Conservation (phyloP, 2,888 invertebrate genomes). For the Acleris holmiana region DNA sequence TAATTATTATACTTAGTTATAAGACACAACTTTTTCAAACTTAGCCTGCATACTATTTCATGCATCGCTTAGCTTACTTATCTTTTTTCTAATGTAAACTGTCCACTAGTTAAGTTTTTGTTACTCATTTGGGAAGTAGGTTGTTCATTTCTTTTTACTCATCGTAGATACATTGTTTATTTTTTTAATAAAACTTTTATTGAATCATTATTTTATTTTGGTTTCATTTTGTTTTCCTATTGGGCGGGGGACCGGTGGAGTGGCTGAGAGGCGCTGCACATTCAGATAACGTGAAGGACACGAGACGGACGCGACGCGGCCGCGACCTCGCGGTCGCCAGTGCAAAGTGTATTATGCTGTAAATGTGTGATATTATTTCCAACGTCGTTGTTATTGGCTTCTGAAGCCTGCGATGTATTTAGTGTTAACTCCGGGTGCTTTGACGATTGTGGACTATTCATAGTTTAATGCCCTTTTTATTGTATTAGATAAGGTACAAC, state of each 20-base stretch:
- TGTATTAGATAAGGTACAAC: constrained; percentile 71
- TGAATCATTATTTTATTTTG: constrained; percentile 60
- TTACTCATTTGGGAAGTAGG: constrained; percentile 12
- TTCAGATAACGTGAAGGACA: constrained; percentile 45
- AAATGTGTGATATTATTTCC: constrained; percentile 83
- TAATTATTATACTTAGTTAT: constrained; percentile 44
- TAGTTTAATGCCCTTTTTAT: constrained; percentile 72
- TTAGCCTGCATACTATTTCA: constrained; percentile 53
- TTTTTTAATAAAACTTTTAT: constrained; percentile 70
- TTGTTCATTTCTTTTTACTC: constrained; percentile 54
- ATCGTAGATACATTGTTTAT: constrained; percentile 55
- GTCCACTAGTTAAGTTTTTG: constrained; percentile 29
- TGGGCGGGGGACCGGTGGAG: constrained; percentile 79
- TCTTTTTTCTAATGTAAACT: constrained; percentile 20
- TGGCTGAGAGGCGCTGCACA: constrained; percentile 79
- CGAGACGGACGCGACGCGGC: constrained; percentile 55
- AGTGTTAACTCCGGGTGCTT: constrained; percentile 83
- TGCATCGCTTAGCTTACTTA: constrained; percentile 34
- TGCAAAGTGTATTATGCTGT: constrained; percentile 77
- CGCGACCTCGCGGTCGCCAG: constrained; percentile 54
- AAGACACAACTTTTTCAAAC: constrained; percentile 47
- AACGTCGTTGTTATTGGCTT: constrained; percentile 78
- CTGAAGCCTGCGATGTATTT: constrained; percentile 81
- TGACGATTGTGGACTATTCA: constrained; percentile 82
- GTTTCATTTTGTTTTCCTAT: constrained; percentile 56